Base-by-base conservation (phyloP, 2,888 invertebrate genomes). In the Fragum fragum region DNA sequence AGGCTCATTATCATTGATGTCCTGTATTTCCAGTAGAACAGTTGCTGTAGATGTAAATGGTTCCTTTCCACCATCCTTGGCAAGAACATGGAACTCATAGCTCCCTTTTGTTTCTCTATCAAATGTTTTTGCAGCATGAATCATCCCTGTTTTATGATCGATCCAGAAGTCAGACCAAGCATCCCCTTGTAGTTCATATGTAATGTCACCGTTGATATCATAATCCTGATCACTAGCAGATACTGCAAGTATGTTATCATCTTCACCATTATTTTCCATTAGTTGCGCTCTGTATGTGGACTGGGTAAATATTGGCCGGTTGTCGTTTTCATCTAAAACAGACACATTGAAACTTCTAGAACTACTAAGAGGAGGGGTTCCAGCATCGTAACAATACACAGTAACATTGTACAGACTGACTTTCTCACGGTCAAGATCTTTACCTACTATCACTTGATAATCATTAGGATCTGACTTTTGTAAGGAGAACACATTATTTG, bases 281-380 rank as follows among this genome's bases (percentile, higher is more conserved):
- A 94, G 72, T 57, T 83, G 86, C 18, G 86, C 88, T 26, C 78
- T 55, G 74, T 92, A 91, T 28, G 85, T 76, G 11, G 76, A 32
- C 59, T 89, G 76, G 7, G 78, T 74, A 78, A 93, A 93, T 9
- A 76, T 47, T 14, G 94, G 94, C 5, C 83, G 61, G 73, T 93
- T 87, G 86, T 94, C 94, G 79, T 94, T 94, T 83, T 91, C 91
- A 81, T 94, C 94, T 6, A 81, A 77, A 18, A 94, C 90, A n/a
- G 86, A 76, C 26, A 93, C 90, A 42, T 79, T 79, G 73, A 93
- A 90, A 14, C 79, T 88, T 61, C 86, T 88, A 16, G 85, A 82
- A 32, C 87, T 87, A 7, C 86, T 84, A 32, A 92, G 77, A 3
- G 92, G 90, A 6, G 92, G 92, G 6, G 76, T 83, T 1, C 93